These are phyloP conservation scores for Leptatherina wallacei DNA, from an alignment of 2,797 vertebrate species.

Conservation along the genomic window DNA sequence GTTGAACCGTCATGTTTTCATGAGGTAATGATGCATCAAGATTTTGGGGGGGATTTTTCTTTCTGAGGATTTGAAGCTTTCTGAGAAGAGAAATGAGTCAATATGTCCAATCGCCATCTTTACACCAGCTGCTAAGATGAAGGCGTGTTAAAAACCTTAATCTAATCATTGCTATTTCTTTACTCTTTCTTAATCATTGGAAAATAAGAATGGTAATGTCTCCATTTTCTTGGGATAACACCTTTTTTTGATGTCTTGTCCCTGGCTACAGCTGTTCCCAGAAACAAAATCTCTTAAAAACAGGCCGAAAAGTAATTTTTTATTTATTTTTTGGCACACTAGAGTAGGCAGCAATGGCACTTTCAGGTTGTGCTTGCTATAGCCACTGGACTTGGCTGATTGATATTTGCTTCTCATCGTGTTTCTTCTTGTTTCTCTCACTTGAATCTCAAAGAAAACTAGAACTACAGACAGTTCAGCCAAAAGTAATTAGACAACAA, in stretches of 20 bases:
- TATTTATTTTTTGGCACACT: not conserved
- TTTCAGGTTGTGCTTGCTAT: not conserved
- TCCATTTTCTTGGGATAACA: not conserved
- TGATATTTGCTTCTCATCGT: not conserved
- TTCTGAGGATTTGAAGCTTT: slow-evolving; percentile 17
- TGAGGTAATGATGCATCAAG: slow-evolving; percentile 29
- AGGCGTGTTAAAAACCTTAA: slow-evolving; percentile 13
- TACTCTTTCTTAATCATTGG: not conserved
- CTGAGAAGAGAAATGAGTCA: slow-evolving; percentile 3
- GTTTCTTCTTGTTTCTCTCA: not conserved
- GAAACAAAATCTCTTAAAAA: not conserved
- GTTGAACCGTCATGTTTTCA: slow-evolving; percentile 25
- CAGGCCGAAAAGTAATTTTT: not conserved
- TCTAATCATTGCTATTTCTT: not conserved
- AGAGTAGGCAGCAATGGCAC: not conserved
- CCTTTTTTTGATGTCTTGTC: not conserved
- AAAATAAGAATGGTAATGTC: not conserved
- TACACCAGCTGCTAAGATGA: not conserved
- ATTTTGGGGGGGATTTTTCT: slow-evolving; percentile 27
- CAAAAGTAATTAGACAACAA: not conserved
- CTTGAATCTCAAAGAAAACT: not conserved
- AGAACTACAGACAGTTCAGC: not conserved
- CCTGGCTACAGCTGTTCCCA: not conserved
- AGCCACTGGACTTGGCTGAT: not conserved
- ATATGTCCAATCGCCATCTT: not conserved